Evolutionary conservation across 2,797 vertebrate genomes (phyloP).

Genomic region (Graptemys geographica): DNA sequence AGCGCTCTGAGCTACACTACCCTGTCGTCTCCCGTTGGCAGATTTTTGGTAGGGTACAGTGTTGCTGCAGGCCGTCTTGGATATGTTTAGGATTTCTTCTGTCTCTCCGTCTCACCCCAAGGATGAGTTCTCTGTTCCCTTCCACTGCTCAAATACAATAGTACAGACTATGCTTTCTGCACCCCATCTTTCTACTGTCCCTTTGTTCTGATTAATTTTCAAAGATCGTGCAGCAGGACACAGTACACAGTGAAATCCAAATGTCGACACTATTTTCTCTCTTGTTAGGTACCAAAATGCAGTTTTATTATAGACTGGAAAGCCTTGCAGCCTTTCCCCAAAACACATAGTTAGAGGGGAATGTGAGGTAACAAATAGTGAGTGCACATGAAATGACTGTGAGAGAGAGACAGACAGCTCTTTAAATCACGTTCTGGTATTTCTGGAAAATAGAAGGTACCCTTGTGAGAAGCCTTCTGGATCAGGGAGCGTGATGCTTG

Average conservation of each 20-base stretch:
- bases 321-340: neutral
- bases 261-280: neutral
- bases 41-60: too few species aligned
- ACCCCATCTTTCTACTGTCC: accelerated
- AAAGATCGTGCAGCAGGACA: accelerated
- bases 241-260: accelerated
- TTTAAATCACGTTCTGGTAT: too few species aligned
- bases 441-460: neutral
- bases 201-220: neutral
- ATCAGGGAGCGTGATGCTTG: accelerated
- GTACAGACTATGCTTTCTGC: neutral
- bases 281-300: neutral
- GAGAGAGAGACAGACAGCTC: neutral
- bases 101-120: neutral
- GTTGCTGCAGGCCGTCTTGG: too few species aligned
- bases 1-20: neutral
- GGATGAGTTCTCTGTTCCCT: neutral
- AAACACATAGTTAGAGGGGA: neutral
- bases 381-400: neutral
- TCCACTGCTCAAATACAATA: neutral
- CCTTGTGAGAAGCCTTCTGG: neutral
- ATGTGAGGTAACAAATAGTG: neutral
- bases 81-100: neutral
- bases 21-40: accelerated
- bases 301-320: neutral